Evolutionary conservation across 2,888 invertebrate genomes (phyloP).

Genomic region (Andricus curvator): DNA sequence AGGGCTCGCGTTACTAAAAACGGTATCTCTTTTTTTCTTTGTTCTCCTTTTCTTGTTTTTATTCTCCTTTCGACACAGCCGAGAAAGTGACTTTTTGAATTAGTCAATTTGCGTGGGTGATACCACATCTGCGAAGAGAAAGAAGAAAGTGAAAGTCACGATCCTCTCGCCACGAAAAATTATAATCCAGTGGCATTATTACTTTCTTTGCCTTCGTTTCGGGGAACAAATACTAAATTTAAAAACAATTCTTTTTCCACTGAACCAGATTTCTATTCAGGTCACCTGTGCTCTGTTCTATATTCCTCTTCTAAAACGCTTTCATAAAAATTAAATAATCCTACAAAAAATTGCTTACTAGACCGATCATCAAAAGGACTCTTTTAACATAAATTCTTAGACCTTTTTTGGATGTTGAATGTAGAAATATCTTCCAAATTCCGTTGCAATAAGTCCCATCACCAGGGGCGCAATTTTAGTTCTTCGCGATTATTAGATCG

Average conservation of each 20-base stretch:
- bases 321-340: not conserved
- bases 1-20: conserved; percentile 31
- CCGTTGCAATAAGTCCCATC: no score
- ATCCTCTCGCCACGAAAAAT: not conserved
- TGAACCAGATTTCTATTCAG: not conserved
- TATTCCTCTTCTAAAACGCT: not conserved
- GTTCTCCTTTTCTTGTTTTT: not conserved
- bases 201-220: conserved; percentile 18
- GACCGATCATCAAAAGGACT: no score
- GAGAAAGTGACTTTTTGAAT: conserved; percentile 24
- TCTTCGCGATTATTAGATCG: not conserved
- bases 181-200: conserved; percentile 1
- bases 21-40: not conserved
- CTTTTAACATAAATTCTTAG: no score
- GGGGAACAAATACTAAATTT: not conserved
- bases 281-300: not conserved
- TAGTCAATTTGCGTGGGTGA: conserved; percentile 23
- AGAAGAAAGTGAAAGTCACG: conserved; percentile 14
- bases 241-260: not conserved
- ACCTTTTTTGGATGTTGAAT: no score
- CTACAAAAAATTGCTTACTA: no score
- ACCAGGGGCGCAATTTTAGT: not conserved
- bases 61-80: not conserved
- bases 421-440: no score
- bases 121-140: not conserved